A percentile compares a stretch with the other conserved stretches of the same genome.
Evolutionary conservation across 2,113 vertebrate species (phyloP).

Genomic region (Entomyzon cyanotis): DNA sequence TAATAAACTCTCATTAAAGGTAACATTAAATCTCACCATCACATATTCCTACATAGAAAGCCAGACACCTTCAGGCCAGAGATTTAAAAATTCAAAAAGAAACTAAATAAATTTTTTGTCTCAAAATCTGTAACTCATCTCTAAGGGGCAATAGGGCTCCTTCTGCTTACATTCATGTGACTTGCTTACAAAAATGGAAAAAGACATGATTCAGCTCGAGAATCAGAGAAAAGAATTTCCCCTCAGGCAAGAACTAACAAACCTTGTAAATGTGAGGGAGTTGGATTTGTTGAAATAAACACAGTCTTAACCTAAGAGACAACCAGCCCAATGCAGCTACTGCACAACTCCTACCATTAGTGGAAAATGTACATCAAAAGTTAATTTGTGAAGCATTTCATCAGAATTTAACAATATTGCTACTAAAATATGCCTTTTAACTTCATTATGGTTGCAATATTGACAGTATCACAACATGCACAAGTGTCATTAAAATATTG

Average conservation of each 20-base stretch:
- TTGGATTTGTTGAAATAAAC: background rate
- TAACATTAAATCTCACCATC: background rate
- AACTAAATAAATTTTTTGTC: background rate
- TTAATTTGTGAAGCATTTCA: background rate
- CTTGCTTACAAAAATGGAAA: background rate
- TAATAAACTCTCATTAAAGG: background rate
- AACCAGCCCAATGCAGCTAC: background rate
- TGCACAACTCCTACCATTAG: background rate
- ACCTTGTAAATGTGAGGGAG: background rate
- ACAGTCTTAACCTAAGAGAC: background rate
- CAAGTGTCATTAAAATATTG: background rate
- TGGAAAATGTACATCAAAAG: background rate
- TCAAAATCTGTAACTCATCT: background rate
- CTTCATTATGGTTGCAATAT: background rate
- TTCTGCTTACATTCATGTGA: background rate
- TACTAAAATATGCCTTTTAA: background rate
- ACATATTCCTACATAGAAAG: background rate
- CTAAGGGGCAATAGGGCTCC: background rate
- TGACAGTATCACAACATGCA: background rate
- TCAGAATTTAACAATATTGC: background rate
- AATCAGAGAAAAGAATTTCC: background rate
- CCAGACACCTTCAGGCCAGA: background rate
- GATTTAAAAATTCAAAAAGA: background rate
- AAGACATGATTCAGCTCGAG: background rate
- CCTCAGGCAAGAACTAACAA: background rate